Conservation (phyloP, 2,888 invertebrate species). For the Boloria selene region DNA sequence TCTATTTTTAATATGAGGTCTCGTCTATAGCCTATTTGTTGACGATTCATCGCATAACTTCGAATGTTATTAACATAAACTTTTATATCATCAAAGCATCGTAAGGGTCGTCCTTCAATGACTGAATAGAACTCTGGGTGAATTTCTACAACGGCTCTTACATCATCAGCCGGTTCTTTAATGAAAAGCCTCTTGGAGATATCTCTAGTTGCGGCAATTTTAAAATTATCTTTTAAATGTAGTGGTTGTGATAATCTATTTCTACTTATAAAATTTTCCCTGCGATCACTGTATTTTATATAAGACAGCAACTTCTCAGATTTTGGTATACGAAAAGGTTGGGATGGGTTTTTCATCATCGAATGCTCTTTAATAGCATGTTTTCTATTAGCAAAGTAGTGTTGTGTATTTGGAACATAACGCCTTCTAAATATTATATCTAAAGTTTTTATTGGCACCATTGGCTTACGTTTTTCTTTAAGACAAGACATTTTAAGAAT, state of each 20-base stretch:
- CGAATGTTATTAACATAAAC: slow-evolving; percentile 82
- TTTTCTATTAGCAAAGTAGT: slow-evolving; percentile 72
- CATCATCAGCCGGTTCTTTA: slow-evolving; percentile 78
- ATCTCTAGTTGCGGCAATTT: slow-evolving; percentile 73
- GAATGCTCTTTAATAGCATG: slow-evolving; percentile 54
- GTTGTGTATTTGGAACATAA: slow-evolving; percentile 71
- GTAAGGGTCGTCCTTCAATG: slow-evolving; percentile 83
- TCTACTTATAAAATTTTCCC: slow-evolving; percentile 58
- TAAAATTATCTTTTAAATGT: slow-evolving; percentile 68
- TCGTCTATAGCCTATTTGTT: slow-evolving; percentile 74
- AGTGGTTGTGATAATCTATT: slow-evolving; percentile 61
- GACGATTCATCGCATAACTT: slow-evolving; percentile 73
- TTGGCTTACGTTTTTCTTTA: slow-evolving; percentile 64
- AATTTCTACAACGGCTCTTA: slow-evolving; percentile 84
- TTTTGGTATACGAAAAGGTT: slow-evolving; percentile 65
- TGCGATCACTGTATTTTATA: slow-evolving; percentile 73
- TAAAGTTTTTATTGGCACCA: slow-evolving; percentile 71
- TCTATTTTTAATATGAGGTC: slow-evolving; percentile 71
- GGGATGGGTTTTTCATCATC: slow-evolving; percentile 48
- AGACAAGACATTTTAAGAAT: slow-evolving; percentile 58
- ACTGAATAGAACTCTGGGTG: slow-evolving; percentile 85
- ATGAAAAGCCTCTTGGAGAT: slow-evolving; percentile 82
- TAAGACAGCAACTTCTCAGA: slow-evolving; percentile 73
- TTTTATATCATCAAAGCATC: slow-evolving; percentile 81
- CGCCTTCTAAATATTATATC: slow-evolving; percentile 75